Evolutionary conservation across 2,888 invertebrate species (phyloP).

Genomic region (Euproctis similis): DNA sequence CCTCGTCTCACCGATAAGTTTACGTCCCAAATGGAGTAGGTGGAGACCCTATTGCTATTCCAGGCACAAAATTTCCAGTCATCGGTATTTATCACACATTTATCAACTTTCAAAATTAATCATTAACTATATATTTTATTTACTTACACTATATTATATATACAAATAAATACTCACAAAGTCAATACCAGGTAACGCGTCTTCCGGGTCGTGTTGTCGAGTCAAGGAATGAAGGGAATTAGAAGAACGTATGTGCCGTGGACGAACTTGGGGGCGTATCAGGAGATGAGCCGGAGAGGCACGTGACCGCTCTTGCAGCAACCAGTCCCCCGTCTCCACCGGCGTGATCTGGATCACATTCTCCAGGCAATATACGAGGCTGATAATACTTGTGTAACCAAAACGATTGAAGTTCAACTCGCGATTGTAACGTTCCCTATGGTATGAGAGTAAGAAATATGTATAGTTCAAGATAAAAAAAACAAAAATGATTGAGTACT

Average conservation of each 20-base stretch:
- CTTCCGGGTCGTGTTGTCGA: slow-evolving; percentile 34
- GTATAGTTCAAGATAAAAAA: no score
- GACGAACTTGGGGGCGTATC: slow-evolving; percentile 6
- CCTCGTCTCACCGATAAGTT: no score
- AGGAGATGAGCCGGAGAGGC: slow-evolving; percentile 8
- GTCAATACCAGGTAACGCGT: slow-evolving; percentile 47
- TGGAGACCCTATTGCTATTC: no score
- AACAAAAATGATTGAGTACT: no score
- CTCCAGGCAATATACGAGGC: slow-evolving; percentile 36
- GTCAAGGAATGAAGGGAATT: slow-evolving; percentile 7
- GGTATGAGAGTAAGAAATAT: no score
- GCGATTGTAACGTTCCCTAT: slow-evolving; percentile 43
- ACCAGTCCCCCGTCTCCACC: slow-evolving; percentile 31
- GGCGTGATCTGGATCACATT: slow-evolving; percentile 24
- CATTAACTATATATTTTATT: no score
- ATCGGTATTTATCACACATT: no score
- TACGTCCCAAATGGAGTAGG: no score
- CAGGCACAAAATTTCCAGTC: no score
- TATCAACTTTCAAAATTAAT: no score
- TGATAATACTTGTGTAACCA: slow-evolving; percentile 47
- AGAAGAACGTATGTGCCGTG: slow-evolving; percentile 7
- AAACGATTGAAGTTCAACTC: slow-evolving; percentile 45
- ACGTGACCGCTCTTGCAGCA: slow-evolving; percentile 13
- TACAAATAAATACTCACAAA: slow-evolving; percentile 34
- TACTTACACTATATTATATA: no score